Percentiles rank a stretch among this genome's conserved stretches.
Evolutionary conservation across 1,140 invertebrate species (phyloP).

Genomic region (Ptiloglossa arizonensis): DNA sequence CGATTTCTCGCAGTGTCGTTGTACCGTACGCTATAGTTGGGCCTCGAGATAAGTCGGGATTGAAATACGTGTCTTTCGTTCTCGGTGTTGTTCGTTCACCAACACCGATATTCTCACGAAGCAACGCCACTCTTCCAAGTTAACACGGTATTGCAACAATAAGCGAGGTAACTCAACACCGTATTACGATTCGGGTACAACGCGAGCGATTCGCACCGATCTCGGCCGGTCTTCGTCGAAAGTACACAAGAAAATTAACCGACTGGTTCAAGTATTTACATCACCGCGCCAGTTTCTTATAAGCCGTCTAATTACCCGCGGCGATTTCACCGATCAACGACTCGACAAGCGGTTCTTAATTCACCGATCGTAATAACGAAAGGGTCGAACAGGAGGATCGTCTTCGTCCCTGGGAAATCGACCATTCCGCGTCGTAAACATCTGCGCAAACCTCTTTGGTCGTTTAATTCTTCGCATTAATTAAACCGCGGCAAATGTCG

Average conservation of each 20-base stretch:
- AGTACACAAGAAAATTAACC: neutral
- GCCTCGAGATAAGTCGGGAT: too few relatives aligned
- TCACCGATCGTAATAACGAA: slow-evolving; percentile 16
- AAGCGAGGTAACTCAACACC: too few relatives aligned
- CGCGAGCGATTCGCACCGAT: neutral
- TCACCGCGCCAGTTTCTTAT: slow-evolving; percentile 23
- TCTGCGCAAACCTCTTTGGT: slow-evolving; percentile 3
- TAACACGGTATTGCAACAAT: too few relatives aligned
- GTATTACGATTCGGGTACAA: too few relatives aligned
- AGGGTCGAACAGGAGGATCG: neutral
- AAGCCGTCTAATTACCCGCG: slow-evolving; percentile 34
- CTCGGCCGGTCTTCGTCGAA: neutral
- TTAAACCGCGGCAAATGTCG: slow-evolving; percentile 1
- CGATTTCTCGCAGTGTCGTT: too few relatives aligned
- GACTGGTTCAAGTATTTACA: slow-evolving; percentile 2
- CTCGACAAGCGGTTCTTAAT: slow-evolving; percentile 1
- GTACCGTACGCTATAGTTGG: too few relatives aligned
- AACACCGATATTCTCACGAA: too few relatives aligned
- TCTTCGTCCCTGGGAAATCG: neutral
- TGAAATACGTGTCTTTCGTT: too few relatives aligned
- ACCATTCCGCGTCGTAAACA: neutral
- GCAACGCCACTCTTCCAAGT: too few relatives aligned
- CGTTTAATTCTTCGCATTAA: slow-evolving; percentile 13
- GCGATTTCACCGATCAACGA: slow-evolving; percentile 15
- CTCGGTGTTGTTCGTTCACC: too few relatives aligned